These are phyloP conservation scores for Holcopasites calliopsidis DNA, from an alignment of 1,140 invertebrate species.

Conservation along the genomic window DNA sequence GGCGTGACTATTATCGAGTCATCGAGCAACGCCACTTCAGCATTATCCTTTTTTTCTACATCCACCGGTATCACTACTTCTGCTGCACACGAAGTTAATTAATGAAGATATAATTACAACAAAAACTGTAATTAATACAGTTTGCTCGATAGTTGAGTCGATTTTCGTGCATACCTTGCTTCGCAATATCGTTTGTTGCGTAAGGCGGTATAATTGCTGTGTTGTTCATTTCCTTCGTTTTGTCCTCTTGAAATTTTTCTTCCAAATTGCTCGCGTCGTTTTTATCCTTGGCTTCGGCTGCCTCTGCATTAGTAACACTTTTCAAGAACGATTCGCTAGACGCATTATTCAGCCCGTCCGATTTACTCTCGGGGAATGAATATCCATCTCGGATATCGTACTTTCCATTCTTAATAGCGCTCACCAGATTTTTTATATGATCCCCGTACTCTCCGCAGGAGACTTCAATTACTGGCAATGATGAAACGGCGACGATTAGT, in stretches of 20 bases:
- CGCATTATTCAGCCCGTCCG: constrained; percentile 83
- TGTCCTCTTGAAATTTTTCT: constrained; percentile 80
- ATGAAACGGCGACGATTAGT: neutral
- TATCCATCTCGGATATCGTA: constrained; percentile 85
- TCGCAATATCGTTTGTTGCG: constrained; percentile 85
- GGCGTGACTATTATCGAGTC: constrained; percentile 81
- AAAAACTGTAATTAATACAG: neutral
- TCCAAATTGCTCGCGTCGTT: constrained; percentile 79
- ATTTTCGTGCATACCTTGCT: constrained; percentile 73
- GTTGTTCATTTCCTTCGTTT: constrained; percentile 67
- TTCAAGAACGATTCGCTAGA: constrained; percentile 61
- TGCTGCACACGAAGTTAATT: constrained; percentile 59
- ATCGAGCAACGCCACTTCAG: constrained; percentile 84
- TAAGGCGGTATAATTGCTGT: constrained; percentile 79
- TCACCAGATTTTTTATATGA: constrained; percentile 90
- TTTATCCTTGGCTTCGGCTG: constrained; percentile 77
- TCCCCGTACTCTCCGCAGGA: constrained; percentile 97
- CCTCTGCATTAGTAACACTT: constrained; percentile 66
- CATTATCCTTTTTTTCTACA: constrained; percentile 83
- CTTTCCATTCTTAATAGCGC: constrained; percentile 91
- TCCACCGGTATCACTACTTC: constrained; percentile 82
- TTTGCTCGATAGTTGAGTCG: neutral
- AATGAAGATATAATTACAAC: neutral
- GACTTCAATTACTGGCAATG: constrained; percentile 90
- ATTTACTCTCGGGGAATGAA: constrained; percentile 81